A percentile compares a stretch with the other conserved stretches of the same genome.
phyloP scores from a whole-genome alignment of 2,113 vertebrate genomes.

The Neodontobutis hainanensis region DNA sequence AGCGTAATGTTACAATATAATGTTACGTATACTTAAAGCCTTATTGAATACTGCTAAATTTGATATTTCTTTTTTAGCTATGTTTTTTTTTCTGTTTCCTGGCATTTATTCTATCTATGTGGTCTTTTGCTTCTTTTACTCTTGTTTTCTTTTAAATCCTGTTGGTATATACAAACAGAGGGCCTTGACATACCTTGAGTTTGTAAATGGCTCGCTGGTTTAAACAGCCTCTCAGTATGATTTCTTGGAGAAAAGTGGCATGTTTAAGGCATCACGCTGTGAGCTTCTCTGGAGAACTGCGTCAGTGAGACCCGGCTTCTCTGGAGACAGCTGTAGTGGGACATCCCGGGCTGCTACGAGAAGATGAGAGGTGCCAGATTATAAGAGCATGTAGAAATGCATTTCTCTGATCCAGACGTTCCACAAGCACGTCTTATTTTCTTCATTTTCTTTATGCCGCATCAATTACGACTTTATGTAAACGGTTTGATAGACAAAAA shows the following conservation, averaged over 20 bases:
- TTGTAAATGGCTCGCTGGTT: slow-evolving; percentile 13
- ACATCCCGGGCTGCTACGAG: slow-evolving; percentile 29
- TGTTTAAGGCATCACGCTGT: slow-evolving; percentile 52
- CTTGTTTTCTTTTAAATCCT: neutral
- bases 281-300: slow-evolving; percentile 42
- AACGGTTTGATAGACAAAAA: slow-evolving; percentile 38
- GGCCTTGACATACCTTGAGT: neutral
- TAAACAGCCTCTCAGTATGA: slow-evolving; percentile 43
- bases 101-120: slow-evolving; percentile 2
- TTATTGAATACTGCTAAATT: slow-evolving; percentile 4
- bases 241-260: slow-evolving; percentile 16
- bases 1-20: neutral
- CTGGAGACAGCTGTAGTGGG: slow-evolving; percentile 41
- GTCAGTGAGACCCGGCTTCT: slow-evolving; percentile 50
- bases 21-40: neutral
- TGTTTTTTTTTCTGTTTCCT: neutral
- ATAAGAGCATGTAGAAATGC: slow-evolving; percentile 9
- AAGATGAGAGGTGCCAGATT: slow-evolving; percentile 38
- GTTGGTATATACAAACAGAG: neutral
- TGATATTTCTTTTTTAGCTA: neutral
- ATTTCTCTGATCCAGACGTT: slow-evolving; percentile 24
- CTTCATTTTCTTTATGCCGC: neutral
- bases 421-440: neutral
- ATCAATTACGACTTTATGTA: slow-evolving; percentile 38
- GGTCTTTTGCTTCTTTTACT: slow-evolving; percentile 4